Percentiles rank a stretch among this genome's conserved stretches.
Evolutionary conservation across 1,140 invertebrate species (phyloP).

Genomic region (Cydia pomonella): DNA sequence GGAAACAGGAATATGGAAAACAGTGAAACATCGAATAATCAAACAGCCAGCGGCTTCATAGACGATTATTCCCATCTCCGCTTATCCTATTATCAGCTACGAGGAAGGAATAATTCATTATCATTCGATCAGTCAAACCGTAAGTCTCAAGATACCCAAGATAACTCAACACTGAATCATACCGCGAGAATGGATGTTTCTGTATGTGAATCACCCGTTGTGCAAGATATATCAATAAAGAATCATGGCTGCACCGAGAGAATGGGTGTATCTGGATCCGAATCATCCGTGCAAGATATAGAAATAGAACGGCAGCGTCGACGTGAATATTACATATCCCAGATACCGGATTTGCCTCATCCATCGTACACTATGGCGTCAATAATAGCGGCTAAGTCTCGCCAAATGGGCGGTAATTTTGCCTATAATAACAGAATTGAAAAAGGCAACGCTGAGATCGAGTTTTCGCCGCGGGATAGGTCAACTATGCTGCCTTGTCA

Average conservation of each 20-base stretch:
- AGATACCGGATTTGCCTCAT: conserved; percentile 63
- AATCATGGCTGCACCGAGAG: no score
- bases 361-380: conserved; percentile 55
- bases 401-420: conserved; percentile 52
- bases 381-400: conserved; percentile 58
- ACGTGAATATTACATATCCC: conserved; percentile 54
- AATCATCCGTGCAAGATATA: not conserved
- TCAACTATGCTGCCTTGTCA: conserved; percentile 57
- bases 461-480: conserved; percentile 53
- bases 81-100: conserved; percentile 59
- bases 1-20: not conserved
- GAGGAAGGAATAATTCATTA: conserved; percentile 26
- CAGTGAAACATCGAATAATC: not conserved
- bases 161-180: not conserved
- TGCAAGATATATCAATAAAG: not conserved
- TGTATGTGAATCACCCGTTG: not conserved
- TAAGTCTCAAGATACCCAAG: conserved; percentile 13
- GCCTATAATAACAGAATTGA: conserved; percentile 56
- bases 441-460: conserved; percentile 40
- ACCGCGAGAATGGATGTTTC: not conserved
- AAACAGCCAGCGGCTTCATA: conserved; percentile 47
- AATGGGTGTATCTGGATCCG: conserved; percentile 6
- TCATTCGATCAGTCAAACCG: conserved; percentile 1
- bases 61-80: conserved; percentile 67
- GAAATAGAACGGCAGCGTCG: conserved; percentile 42